These are phyloP conservation scores for Telmatochromis sp. DNA, from an alignment of 2,113 vertebrate genomes.

Conservation along the genomic window DNA sequence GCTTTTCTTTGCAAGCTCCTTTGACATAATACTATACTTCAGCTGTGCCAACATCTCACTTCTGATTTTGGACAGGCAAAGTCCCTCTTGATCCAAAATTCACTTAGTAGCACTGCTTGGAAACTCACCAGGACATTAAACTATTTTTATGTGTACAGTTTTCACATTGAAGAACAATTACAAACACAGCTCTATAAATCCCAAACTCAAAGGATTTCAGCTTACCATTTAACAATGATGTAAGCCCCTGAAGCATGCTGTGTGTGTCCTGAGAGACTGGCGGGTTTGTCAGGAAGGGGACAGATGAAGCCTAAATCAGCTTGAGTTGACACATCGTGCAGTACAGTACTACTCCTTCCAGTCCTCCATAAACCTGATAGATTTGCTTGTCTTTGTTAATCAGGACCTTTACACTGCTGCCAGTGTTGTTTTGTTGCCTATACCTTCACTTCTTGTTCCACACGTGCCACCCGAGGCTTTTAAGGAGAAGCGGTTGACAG, in stretches of 20 bases:
- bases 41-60: neutral
- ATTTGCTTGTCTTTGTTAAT: neutral
- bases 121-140: neutral
- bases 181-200: neutral
- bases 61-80: neutral
- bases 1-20: no score
- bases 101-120: neutral
- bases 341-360: neutral
- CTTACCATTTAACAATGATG: rapidly evolving
- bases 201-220: neutral
- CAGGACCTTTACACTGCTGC: rapidly evolving
- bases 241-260: neutral
- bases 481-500: neutral
- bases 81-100: neutral
- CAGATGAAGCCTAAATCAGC: neutral
- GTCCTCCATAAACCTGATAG: neutral
- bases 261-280: neutral
- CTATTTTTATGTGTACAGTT: neutral
- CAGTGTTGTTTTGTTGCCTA: neutral
- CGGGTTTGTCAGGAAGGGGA: neutral
- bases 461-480: neutral
- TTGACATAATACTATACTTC: neutral
- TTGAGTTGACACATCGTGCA: neutral
- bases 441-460: neutral
- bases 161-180: neutral